Evolutionary conservation across 37 sponge, comb jelly and placozoan species (phyloP).

Genomic region (Geodia barretti): DNA sequence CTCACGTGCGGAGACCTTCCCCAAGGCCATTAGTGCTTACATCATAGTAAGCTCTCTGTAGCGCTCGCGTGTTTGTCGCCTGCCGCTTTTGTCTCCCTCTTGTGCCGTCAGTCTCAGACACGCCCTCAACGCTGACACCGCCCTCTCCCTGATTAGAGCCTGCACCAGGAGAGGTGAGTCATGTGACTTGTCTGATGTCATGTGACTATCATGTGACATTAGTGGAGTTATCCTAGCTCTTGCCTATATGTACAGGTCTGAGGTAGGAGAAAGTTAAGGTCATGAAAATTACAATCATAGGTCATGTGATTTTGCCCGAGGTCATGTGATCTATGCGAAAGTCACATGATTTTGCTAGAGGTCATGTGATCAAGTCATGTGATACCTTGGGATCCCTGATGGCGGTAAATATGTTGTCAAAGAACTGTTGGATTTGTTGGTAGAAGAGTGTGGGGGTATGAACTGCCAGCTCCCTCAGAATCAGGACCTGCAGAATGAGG

Average conservation of each 20-base stretch:
- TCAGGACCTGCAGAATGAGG: constrained; percentile 60
- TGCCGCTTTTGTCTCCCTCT: constrained; percentile 77
- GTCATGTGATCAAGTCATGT: background rate
- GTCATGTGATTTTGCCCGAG: too few relatives aligned
- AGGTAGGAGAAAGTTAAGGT: too few relatives aligned
- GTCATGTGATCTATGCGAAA: constrained; percentile 39
- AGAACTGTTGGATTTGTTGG: constrained; percentile 83
- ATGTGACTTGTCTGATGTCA: background rate
- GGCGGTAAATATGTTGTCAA: constrained; percentile 85
- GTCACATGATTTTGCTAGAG: background rate
- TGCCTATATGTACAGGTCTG: background rate
- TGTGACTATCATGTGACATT: too few relatives aligned
- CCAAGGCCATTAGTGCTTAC: constrained; percentile 68
- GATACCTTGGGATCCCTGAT: constrained; percentile 85
- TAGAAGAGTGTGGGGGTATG: constrained; percentile 95
- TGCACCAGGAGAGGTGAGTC: constrained; percentile 46
- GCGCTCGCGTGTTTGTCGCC: background rate
- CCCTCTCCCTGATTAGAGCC: constrained; percentile 82
- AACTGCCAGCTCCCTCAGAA: constrained; percentile 87
- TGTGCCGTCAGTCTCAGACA: constrained; percentile 86
- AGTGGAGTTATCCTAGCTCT: background rate
- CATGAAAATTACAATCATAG: constrained; percentile 81
- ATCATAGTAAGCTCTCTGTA: constrained; percentile 62
- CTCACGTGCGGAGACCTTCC: constrained; percentile 49
- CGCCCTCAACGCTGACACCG: constrained; percentile 87